phyloP scores from a whole-genome alignment of 2,888 invertebrate species.

The Tenthredo mesomela region DNA sequence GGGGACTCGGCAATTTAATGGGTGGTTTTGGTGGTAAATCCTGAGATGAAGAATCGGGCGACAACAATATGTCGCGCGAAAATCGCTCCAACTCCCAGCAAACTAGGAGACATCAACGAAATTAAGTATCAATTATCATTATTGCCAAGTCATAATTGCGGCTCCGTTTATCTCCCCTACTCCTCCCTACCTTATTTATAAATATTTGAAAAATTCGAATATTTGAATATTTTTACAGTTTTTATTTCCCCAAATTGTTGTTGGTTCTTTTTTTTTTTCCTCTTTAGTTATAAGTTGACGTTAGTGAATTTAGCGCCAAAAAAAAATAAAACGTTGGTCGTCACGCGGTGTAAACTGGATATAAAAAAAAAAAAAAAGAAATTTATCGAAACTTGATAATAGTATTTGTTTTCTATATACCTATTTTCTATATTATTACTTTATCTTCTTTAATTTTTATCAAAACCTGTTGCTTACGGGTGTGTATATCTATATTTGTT shows the following conservation, averaged over 20 bases:
- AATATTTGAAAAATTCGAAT: slow-evolving; percentile 20
- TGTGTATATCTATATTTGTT: not conserved
- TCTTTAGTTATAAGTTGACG: not conserved
- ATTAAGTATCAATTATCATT: slow-evolving; percentile 52
- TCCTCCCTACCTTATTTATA: not conserved
- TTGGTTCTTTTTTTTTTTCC: not conserved
- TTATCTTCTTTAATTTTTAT: not conserved
- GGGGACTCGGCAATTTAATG: slow-evolving; percentile 81
- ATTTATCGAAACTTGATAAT: not conserved
- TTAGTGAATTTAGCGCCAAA: not conserved
- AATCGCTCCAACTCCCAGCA: slow-evolving; percentile 59
- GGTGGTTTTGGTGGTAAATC: slow-evolving; percentile 81
- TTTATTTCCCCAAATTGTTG: not conserved
- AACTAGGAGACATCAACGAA: slow-evolving; percentile 59
- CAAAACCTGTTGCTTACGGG: not conserved
- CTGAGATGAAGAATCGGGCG: slow-evolving; percentile 64
- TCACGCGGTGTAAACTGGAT: not conserved
- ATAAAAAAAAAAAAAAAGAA: not conserved
- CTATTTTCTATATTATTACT: not conserved
- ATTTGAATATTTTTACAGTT: slow-evolving; percentile 9
- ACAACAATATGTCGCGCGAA: slow-evolving; percentile 59
- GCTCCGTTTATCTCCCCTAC: not conserved
- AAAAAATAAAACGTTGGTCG: not conserved
- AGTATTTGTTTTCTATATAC: slow-evolving; percentile 4
- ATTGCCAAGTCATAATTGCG: slow-evolving; percentile 11